Evolutionary conservation across 1,140 invertebrate species (phyloP).

Genomic region (Drosophila rufa): DNA sequence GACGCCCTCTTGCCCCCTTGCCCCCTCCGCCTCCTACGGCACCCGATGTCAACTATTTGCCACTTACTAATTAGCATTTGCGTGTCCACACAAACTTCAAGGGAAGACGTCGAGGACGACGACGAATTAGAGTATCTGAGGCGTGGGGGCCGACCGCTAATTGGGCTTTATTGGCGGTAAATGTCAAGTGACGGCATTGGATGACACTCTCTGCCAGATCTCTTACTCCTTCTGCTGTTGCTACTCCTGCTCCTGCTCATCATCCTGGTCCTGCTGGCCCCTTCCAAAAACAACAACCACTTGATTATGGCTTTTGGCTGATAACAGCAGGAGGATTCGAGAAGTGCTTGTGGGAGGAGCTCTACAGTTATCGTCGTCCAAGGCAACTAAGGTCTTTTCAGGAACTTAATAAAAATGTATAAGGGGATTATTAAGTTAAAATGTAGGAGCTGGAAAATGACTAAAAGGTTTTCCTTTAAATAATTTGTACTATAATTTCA

Average conservation of each 20-base stretch:
- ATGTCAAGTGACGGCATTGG: conserved; percentile 56
- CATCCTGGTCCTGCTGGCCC: not conserved
- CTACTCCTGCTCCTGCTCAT: not conserved
- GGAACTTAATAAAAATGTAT: not conserved
- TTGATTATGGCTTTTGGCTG: conserved; percentile 46
- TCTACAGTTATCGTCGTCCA: conserved; percentile 22
- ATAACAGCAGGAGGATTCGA: conserved; percentile 25
- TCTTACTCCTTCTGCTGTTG: conserved; percentile 4
- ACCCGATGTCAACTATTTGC: conserved; percentile 53
- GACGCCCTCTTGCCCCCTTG: not conserved
- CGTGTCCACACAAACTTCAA: conserved; percentile 57
- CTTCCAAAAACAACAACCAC: conserved; percentile 36
- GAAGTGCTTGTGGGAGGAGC: not conserved
- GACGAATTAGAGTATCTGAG: conserved; percentile 25
- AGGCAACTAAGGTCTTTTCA: conserved; percentile 16
- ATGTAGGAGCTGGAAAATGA: too few relatives aligned
- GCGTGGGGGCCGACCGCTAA: conserved; percentile 40
- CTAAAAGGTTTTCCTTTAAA: too few relatives aligned
- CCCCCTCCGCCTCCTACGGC: not conserved
- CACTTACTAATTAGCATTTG: conserved; percentile 64
- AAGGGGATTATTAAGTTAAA: too few relatives aligned
- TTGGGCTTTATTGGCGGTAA: conserved; percentile 62
- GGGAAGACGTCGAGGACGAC: conserved; percentile 17
- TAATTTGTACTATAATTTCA: too few relatives aligned
- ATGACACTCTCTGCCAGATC: conserved; percentile 30